Percentiles rank a stretch among this genome's conserved stretches.
Conservation (phyloP, 2,888 invertebrate species). For the Pristionchus entomophagus region DNA sequence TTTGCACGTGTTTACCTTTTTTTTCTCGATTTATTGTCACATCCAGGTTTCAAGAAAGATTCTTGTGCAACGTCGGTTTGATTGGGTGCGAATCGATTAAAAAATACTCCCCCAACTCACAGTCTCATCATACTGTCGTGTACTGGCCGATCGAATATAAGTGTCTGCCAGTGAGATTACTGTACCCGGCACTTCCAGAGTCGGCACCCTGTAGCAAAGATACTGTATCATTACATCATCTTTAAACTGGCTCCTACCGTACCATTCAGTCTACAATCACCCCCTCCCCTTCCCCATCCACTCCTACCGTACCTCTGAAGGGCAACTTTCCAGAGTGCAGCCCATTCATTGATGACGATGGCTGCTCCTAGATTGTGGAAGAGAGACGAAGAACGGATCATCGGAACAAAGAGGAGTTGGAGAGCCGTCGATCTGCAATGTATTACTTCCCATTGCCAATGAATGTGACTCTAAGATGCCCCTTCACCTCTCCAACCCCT, state of each 20-base stretch:
- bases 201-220: background rate
- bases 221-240: background rate
- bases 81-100: background rate
- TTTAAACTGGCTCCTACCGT: no score
- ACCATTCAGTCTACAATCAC: background rate
- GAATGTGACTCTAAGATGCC: background rate
- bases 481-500: background rate
- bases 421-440: constrained; percentile 52
- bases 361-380: constrained; percentile 68
- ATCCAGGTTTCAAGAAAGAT: no score
- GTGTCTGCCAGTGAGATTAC: constrained; percentile 28
- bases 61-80: no score
- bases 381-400: constrained; percentile 62
- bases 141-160: constrained; percentile 8
- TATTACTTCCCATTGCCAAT: background rate
- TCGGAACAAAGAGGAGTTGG: constrained; percentile 67
- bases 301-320: constrained; percentile 36
- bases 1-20: no score
- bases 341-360: constrained; percentile 66
- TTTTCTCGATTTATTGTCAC: no score
- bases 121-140: constrained; percentile 34
- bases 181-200: constrained; percentile 41
- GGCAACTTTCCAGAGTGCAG: constrained; percentile 50
- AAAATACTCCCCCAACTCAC: background rate
- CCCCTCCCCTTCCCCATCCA: background rate